Evolutionary conservation across 2,113 vertebrate species (phyloP), one percentile per base, ranked within the genome.

Genomic region (Macquaria ambigua): DNA sequence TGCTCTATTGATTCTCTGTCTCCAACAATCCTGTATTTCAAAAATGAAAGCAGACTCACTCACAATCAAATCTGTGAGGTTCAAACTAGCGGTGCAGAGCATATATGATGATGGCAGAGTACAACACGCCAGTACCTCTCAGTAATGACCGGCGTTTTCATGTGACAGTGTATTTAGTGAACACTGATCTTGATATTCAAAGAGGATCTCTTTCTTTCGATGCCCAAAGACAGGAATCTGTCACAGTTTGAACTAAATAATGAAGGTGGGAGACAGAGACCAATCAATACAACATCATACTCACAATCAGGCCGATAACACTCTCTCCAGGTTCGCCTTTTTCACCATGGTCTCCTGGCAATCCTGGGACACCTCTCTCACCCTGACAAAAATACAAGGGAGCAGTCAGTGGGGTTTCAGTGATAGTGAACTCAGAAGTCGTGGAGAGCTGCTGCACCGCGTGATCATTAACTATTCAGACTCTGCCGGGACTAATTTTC

Each of bases 301-400:
- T 97, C 95, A 99, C 98, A 76, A 93, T 90, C 53, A 90, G 89
- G 56, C 98, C 98, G 23, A 93, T 95, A 83, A 96, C 81, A 68
- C 97, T 96, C 80, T 95, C 72, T 63, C 98, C 98, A 63, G 96
- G 95, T 31, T 97, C 96, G 0, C 98, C 98, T 81, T 92, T 96
- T 72, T 99, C 98, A 46, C 98, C 98, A 2, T 96, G 96, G 28
- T 97, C 94, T 77, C 98, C 98, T 8, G 97, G 96, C 46, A 98
- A 84, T 43, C 98, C 98, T 14, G 97, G 98, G 0, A 99, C 92
- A 23, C 98, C 98, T 94, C 98, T 94, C 90, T 99, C 98, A 6
- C 98, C 98, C 98, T 99, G 89, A 78, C 25, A 87, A 25, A 85
- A 63, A 77, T 62, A 82, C 43, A 93, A 46, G 53, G 15, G n/a